These are phyloP conservation scores for Malurus elegans DNA, from an alignment of 2,113 vertebrate genomes.

Conservation along the genomic window DNA sequence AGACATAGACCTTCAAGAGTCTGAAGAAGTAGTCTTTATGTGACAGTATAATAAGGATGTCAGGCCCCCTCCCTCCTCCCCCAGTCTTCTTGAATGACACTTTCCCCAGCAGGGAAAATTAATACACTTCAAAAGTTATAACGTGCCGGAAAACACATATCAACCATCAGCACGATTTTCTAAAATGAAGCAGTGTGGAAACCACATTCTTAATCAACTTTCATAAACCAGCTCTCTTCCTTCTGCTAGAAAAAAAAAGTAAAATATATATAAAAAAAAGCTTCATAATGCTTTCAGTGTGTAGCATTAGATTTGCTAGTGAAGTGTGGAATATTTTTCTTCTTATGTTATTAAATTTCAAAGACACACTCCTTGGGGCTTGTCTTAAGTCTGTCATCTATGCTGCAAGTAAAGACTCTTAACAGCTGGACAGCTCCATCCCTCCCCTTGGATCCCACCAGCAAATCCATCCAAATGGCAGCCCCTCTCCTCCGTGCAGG, in stretches of 20 bases:
- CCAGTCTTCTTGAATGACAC: conserved; percentile 42
- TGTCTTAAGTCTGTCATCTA: conserved; percentile 53
- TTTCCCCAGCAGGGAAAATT: conserved; percentile 66
- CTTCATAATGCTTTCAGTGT: neutral
- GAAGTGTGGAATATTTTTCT: conserved; percentile 34
- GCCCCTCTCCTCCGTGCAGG: neutral
- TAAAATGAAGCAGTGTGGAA: conserved; percentile 45
- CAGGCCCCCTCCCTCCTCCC: conserved; percentile 26
- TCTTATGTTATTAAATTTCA: conserved; percentile 60
- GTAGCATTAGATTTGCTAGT: conserved; percentile 13
- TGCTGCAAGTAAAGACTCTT: conserved; percentile 26
- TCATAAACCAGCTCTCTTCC: neutral
- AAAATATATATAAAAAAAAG: neutral
- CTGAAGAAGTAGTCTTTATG: conserved; percentile 56
- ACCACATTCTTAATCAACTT: conserved; percentile 61
- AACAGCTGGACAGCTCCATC: conserved; percentile 16
- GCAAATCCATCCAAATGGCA: conserved; percentile 43
- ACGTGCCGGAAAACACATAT: conserved; percentile 31
- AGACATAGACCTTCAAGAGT: conserved; percentile 68
- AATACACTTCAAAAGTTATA: conserved; percentile 64
- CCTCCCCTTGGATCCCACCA: conserved; percentile 26
- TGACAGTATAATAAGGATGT: conserved; percentile 76
- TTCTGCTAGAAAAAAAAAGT: neutral
- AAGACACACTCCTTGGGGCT: conserved; percentile 32
- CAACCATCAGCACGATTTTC: conserved; percentile 45